Conservation (phyloP, 2,888 invertebrate genomes). For the Rhyacophila evoluta region DNA sequence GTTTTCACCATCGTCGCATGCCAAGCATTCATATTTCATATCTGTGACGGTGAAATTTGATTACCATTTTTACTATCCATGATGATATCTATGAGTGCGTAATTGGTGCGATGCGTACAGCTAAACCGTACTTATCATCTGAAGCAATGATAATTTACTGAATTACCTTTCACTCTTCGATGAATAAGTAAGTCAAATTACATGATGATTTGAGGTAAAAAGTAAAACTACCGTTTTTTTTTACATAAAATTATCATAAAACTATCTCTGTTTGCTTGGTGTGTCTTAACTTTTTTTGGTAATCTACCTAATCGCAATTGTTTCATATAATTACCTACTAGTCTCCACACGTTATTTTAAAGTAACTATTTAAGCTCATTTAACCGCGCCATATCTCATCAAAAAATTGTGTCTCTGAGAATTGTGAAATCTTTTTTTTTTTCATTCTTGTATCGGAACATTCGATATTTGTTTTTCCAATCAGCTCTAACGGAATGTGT, state of each 20-base stretch:
- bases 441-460: no score
- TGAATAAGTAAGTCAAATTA: constrained; percentile 22
- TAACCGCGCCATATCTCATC: no score
- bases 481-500: no score
- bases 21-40: neutral
- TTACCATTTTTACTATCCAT: neutral
- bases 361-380: no score
- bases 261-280: neutral
- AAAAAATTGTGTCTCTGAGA: no score
- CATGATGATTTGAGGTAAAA: constrained; percentile 16
- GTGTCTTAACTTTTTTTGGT: neutral
- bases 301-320: neutral
- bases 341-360: no score
- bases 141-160: neutral
- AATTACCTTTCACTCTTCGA: constrained; percentile 19
- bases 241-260: neutral
- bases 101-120: neutral
- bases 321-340: neutral
- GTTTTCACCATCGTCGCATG: no score
- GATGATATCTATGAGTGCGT: neutral
- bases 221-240: constrained; percentile 19
- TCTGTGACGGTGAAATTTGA: neutral
- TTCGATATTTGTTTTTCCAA: no score
- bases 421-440: no score
- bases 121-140: neutral